Evolutionary conservation across 2,797 vertebrate species (phyloP).

Genomic region (Tenualosa thibaudeaui): DNA sequence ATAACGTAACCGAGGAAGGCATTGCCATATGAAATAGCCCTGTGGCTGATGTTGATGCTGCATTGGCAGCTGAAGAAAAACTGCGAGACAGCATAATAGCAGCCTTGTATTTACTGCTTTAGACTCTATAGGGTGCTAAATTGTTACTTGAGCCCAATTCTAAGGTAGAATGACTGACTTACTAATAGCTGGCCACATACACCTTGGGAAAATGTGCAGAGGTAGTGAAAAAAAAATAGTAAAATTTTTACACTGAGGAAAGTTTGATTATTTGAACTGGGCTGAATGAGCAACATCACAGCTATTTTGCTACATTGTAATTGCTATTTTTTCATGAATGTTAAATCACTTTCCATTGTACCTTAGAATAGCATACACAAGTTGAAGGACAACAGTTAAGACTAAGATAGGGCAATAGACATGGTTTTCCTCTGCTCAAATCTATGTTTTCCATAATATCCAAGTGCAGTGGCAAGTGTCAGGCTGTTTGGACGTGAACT

Average conservation of each 20-base stretch:
- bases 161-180: constrained; percentile 33
- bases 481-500: background rate
- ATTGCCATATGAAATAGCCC: constrained; percentile 26
- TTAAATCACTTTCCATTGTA: background rate
- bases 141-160: constrained; percentile 48
- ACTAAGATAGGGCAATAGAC: background rate
- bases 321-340: background rate
- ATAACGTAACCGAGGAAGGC: constrained; percentile 44
- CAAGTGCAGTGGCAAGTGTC: background rate
- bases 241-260: background rate
- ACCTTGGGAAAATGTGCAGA: constrained; percentile 12
- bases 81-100: constrained; percentile 48
- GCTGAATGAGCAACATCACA: background rate
- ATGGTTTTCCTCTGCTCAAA: background rate
- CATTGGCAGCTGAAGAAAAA: constrained; percentile 27
- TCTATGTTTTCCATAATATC: background rate
- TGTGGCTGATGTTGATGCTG: constrained; percentile 40
- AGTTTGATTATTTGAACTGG: background rate
- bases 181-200: constrained; percentile 41
- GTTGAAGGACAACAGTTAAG: background rate
- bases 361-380: background rate
- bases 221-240: background rate
- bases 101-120: constrained; percentile 34
- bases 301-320: background rate
- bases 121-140: constrained; percentile 38